Conservation (phyloP, 2,797 vertebrate genomes). For the Channa striata region DNA sequence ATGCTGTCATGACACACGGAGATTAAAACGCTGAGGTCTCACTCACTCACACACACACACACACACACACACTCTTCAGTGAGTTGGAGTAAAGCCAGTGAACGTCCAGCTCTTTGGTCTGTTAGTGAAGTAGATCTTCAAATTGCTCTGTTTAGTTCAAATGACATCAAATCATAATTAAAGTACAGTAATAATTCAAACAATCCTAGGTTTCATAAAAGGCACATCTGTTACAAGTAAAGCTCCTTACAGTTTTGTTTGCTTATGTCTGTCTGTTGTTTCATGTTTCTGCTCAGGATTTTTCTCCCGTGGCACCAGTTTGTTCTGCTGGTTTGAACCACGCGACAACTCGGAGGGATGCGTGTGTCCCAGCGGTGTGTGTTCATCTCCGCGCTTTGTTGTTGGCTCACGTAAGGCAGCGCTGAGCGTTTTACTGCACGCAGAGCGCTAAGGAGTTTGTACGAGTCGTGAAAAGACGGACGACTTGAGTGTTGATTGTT, state of each 20-base stretch:
- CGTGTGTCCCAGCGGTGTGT: not conserved
- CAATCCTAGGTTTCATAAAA: not conserved
- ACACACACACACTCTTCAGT: conserved; percentile 2
- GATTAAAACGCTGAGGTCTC: too few relatives aligned
- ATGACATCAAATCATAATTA: not conserved
- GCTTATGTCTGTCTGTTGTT: not conserved
- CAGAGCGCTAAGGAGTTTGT: not conserved
- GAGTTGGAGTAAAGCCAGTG: conserved; percentile 12
- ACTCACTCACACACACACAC: not conserved
- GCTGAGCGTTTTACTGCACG: conserved; percentile 16
- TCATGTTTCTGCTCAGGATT: conserved; percentile 23
- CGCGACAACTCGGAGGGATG: conserved; percentile 8
- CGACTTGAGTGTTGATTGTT: not conserved
- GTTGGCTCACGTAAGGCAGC: conserved; percentile 32
- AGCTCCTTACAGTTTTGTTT: not conserved
- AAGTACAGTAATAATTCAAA: too few relatives aligned
- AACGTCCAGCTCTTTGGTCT: not conserved
- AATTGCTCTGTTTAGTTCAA: not conserved
- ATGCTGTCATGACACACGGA: too few relatives aligned
- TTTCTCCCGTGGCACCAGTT: conserved; percentile 6
- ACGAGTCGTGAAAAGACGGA: not conserved
- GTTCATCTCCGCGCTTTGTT: conserved; percentile 34
- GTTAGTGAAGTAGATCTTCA: not conserved
- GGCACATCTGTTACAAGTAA: not conserved
- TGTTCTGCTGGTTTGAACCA: conserved; percentile 39